Evolutionary conservation across 2,113 vertebrate genomes (phyloP), one percentile per base, ranked within the genome.

Genomic region (Eptesicus fuscus): DNA sequence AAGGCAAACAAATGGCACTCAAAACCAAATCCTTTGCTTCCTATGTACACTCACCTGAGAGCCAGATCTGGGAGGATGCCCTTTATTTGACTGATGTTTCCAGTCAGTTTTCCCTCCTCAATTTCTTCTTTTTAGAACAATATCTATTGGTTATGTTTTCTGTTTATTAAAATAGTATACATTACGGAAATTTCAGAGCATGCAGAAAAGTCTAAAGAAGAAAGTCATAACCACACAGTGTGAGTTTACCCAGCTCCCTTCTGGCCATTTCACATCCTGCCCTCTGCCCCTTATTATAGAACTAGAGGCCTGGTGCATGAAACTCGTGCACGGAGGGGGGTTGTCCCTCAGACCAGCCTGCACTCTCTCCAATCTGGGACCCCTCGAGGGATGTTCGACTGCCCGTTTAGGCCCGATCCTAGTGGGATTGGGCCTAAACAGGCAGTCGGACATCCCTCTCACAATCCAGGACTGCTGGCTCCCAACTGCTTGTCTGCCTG

Each of bases 41-140:
- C 35, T 47, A 37, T 4, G 16, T 12, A 1, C 1, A 6, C 37
- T 86, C n/a, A 5, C 3, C 51, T 78, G 86, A 56, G 69, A 32
- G 73, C 25, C 30, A 14, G 30, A 7, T 40, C 35, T 53, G 5
- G 6, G 9, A 51, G 82, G 76, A 80, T 84, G 74, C 53, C 90
- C 44, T 61, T 12, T 13, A 2, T 22, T 35, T 35, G 35, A 40
- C 17, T 11, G 10, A 1, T 30, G 67, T 95, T 56, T 28, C 40
- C 37, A 2, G 28, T 44, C 79, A 32, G 30, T 25, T 61, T 96
- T 40, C 20, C 30, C 30, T 18, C 65, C 47, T 53, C 59, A 4
- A 9, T 76, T 80, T 94, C 78, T 42, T 65, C 42, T 69, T 93
- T 84, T 61, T 56, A 83, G 92, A 83, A 42, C 88, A 59, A 3